Evolutionary conservation across 2,113 vertebrate species (phyloP).

Genomic region (Scatophagus argus): DNA sequence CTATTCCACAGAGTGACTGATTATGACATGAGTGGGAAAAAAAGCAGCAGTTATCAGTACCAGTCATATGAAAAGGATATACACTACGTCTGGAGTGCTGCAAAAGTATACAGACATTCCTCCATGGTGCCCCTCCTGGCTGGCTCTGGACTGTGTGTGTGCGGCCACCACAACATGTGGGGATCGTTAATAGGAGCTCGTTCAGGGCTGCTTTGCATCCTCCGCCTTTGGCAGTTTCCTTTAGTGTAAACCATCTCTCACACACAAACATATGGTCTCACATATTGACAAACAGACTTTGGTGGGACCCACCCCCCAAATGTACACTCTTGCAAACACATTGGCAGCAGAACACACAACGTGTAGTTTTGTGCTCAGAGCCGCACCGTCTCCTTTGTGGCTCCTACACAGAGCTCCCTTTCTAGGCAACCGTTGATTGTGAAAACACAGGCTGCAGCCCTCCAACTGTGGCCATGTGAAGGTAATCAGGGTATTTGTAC

Average conservation of each 20-base stretch:
- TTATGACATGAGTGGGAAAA: too few species aligned
- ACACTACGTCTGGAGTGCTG: neutral
- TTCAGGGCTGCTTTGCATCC: slow-evolving; percentile 64
- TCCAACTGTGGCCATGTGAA: slow-evolving; percentile 41
- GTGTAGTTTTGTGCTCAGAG: slow-evolving; percentile 36
- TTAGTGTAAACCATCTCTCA: slow-evolving; percentile 58
- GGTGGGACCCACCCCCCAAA: slow-evolving; percentile 38
- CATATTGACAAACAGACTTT: slow-evolving; percentile 77
- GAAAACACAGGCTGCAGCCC: slow-evolving; percentile 44
- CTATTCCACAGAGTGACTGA: too few species aligned
- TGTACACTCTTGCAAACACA: slow-evolving; percentile 14
- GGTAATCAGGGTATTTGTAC: slow-evolving; percentile 54
- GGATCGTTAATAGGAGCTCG: slow-evolving; percentile 71
- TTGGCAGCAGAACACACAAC: slow-evolving; percentile 74
- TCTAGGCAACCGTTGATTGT: slow-evolving; percentile 46
- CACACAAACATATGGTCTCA: slow-evolving; percentile 71
- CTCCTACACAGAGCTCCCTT: slow-evolving; percentile 29
- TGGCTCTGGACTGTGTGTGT: slow-evolving; percentile 61
- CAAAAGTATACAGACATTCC: slow-evolving; percentile 16
- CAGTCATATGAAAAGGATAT: slow-evolving; percentile 17
- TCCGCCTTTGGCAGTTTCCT: slow-evolving; percentile 65
- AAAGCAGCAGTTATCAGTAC: neutral
- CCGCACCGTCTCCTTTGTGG: slow-evolving; percentile 48
- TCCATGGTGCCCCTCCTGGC: slow-evolving; percentile 7
- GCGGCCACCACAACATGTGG: slow-evolving; percentile 71